A percentile compares a stretch with the other conserved stretches of the same genome.
phyloP scores from a whole-genome alignment of 2,888 invertebrate genomes.

The Pardosa pseudoannulata region DNA sequence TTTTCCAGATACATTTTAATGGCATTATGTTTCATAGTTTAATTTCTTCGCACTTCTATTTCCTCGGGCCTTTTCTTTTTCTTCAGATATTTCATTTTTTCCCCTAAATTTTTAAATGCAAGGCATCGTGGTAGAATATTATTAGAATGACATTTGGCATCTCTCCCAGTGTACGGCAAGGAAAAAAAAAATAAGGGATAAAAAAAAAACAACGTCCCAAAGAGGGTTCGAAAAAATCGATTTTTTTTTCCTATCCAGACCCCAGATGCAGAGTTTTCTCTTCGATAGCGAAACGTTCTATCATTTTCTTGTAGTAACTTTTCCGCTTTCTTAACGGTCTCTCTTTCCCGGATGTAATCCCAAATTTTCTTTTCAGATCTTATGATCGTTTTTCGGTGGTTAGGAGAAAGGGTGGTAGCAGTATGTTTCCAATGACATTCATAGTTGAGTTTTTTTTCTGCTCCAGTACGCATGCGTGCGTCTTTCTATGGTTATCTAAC shows the following conservation, averaged over 20 bases:
- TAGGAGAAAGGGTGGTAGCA: not conserved
- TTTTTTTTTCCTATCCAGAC: slow-evolving; percentile 35
- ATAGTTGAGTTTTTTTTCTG: no score
- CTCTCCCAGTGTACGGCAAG: slow-evolving; percentile 35
- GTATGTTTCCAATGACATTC: no score
- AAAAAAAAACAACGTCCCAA: no score
- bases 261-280: slow-evolving; percentile 42
- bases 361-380: not conserved
- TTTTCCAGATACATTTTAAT: not conserved
- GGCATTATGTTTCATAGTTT: not conserved
- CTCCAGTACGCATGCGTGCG: no score
- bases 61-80: not conserved
- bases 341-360: slow-evolving; percentile 38
- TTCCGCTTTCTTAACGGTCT: slow-evolving; percentile 49
- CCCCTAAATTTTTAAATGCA: not conserved
- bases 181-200: no score
- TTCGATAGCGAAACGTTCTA: slow-evolving; percentile 27
- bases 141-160: slow-evolving; percentile 69
- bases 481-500: no score
- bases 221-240: slow-evolving; percentile 37
- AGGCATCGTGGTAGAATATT: slow-evolving; percentile 40
- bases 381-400: not conserved
- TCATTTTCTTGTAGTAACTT: slow-evolving; percentile 45
- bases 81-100: not conserved
- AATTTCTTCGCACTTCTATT: not conserved